Conservation (phyloP, 1,140 invertebrate species). For the Bombus fervidus region DNA sequence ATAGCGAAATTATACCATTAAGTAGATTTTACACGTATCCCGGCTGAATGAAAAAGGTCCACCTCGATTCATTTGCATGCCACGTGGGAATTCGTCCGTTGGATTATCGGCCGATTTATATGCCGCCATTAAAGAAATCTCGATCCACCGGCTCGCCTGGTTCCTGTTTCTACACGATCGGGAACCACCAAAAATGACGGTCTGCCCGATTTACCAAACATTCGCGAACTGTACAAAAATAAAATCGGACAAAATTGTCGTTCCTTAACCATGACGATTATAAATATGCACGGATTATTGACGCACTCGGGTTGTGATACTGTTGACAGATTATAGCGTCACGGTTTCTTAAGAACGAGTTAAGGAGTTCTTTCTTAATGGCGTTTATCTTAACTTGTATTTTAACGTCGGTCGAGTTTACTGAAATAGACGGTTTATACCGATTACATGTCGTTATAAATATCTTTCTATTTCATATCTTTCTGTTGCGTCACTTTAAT, state of each 20-base stretch:
- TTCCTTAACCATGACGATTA: not conserved
- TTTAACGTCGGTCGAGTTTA: no score
- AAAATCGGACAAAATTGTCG: not conserved
- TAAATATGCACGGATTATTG: no score
- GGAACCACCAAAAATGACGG: not conserved
- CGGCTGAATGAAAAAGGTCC: conserved; percentile 62
- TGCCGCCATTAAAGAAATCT: conserved; percentile 56
- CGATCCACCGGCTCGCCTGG: not conserved
- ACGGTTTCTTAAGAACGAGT: no score
- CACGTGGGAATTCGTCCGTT: conserved; percentile 68
- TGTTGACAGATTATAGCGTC: no score
- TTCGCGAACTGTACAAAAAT: not conserved
- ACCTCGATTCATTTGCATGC: conserved; percentile 72
- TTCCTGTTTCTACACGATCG: not conserved
- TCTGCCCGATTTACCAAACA: conserved; percentile 11
- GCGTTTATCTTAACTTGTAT: no score
- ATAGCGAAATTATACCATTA: conserved; percentile 79
- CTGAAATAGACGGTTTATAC: no score
- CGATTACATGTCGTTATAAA: no score
- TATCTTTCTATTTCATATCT: no score
- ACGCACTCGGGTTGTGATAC: accelerated
- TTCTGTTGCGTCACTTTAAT: no score
- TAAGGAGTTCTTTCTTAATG: no score
- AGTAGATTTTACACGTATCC: conserved; percentile 68
- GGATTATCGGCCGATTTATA: conserved; percentile 76